These are phyloP conservation scores for Crepidodera aurea DNA, from an alignment of 2,888 invertebrate species.

Conservation along the genomic window DNA sequence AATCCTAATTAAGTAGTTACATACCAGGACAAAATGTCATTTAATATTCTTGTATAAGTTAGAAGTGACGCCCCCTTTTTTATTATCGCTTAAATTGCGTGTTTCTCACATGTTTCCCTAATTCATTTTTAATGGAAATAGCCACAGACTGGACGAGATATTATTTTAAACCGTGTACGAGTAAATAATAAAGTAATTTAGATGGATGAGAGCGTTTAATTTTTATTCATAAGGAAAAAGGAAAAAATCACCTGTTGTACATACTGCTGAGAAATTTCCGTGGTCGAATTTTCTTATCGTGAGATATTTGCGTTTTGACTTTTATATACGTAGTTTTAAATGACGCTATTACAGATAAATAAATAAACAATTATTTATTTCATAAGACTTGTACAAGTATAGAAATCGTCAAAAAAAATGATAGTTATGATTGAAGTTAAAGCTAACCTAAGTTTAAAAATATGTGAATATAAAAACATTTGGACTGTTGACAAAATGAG, in stretches of 20 bases:
- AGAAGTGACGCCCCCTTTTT: conserved; percentile 36
- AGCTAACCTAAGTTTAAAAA: no score
- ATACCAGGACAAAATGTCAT: conserved; percentile 43
- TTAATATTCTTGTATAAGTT: conserved; percentile 42
- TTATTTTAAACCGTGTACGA: conserved; percentile 14
- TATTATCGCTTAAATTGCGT: conserved; percentile 28
- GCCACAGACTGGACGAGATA: conserved; percentile 7
- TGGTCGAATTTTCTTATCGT: background rate
- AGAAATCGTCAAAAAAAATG: no score
- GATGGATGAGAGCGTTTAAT: conserved; percentile 18
- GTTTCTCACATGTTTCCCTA: conserved; percentile 45
- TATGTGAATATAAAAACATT: no score
- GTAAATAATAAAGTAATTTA: conserved; percentile 16
- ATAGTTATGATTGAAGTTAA: no score
- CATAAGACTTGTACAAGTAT: no score
- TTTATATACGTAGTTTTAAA: no score
- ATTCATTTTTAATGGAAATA: conserved; percentile 48
- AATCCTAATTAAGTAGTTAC: conserved; percentile 44
- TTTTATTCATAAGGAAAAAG: background rate
- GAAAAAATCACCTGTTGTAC: conserved; percentile 1
- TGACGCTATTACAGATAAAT: no score
- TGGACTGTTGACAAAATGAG: no score
- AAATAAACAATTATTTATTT: no score
- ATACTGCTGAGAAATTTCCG: background rate
- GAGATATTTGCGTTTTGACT: background rate